A percentile compares a stretch with the other conserved stretches of the same genome.
Conservation (phyloP, 2,113 vertebrate species). For the Tachysurus vachellii region DNA sequence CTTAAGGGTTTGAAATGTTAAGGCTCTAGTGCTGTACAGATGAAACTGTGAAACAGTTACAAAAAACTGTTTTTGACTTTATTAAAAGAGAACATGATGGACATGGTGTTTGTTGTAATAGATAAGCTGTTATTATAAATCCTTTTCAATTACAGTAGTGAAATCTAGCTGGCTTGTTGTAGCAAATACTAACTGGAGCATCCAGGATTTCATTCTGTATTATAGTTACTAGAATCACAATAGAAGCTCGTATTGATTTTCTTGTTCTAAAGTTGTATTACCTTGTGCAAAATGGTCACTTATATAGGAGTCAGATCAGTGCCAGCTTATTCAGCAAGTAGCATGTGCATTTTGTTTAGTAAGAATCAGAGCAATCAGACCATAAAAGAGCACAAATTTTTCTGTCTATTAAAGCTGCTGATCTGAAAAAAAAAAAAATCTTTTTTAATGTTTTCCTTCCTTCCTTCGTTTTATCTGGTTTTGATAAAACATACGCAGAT, state of each 20-base stretch:
- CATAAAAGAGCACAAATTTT: not conserved
- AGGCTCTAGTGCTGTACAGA: not conserved
- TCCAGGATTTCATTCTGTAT: not conserved
- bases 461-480: not conserved
- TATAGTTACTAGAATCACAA: not conserved
- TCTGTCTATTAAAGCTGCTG: not conserved
- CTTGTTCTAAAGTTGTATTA: not conserved
- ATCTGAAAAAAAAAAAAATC: not conserved
- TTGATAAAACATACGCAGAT: not conserved
- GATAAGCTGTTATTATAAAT: not conserved
- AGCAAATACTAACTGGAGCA: not conserved
- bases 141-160: not conserved
- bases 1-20: not conserved
- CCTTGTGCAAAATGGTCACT: constrained; percentile 2
- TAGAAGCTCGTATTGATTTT: not conserved
- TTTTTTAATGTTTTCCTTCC: not conserved
- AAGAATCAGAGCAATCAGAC: not conserved
- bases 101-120: not conserved
- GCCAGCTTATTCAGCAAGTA: not conserved
- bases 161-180: not conserved
- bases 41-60: not conserved
- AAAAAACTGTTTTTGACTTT: not conserved
- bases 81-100: not conserved
- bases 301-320: not conserved
- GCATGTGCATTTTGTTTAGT: not conserved